These are phyloP conservation scores for Pseudomyrmex gracilis DNA, from an alignment of 1,140 invertebrate species.

Conservation along the genomic window DNA sequence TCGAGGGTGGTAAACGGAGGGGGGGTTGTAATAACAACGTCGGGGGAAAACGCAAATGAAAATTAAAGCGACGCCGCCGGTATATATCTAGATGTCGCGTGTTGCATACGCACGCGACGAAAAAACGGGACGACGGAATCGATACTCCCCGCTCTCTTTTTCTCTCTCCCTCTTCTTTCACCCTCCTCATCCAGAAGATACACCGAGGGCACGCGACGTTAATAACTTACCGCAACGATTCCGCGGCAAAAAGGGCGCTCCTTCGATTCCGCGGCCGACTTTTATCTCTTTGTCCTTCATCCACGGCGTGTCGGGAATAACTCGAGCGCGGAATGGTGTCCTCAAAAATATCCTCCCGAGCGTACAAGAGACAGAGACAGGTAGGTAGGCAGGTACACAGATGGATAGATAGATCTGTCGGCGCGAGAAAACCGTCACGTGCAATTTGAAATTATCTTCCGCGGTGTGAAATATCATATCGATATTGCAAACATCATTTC, in stretches of 20 bases:
- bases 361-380: neutral
- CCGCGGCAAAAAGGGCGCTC: conserved; percentile 50
- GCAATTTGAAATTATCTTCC: neutral
- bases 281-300: conserved; percentile 47
- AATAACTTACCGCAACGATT: conserved; percentile 73
- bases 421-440: neutral
- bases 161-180: no score
- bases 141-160: conserved; percentile 40
- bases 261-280: conserved; percentile 44
- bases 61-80: conserved; percentile 50
- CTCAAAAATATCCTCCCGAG: conserved; percentile 28
- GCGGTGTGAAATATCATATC: neutral
- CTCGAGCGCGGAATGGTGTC: neutral
- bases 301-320: conserved; percentile 36
- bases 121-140: conserved; percentile 69
- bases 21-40: conserved; percentile 46
- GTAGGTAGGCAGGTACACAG: no score
- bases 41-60: conserved; percentile 31
- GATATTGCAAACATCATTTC: neutral
- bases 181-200: conserved; percentile 45
- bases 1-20: conserved; percentile 5
- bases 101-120: conserved; percentile 56
- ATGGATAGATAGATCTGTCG: neutral
- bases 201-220: conserved; percentile 71
- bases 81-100: conserved; percentile 33